These are phyloP conservation scores for Epizoanthus illoricatus DNA, from an alignment of 92 coral and sea anemone genomes.

Conservation along the genomic window DNA sequence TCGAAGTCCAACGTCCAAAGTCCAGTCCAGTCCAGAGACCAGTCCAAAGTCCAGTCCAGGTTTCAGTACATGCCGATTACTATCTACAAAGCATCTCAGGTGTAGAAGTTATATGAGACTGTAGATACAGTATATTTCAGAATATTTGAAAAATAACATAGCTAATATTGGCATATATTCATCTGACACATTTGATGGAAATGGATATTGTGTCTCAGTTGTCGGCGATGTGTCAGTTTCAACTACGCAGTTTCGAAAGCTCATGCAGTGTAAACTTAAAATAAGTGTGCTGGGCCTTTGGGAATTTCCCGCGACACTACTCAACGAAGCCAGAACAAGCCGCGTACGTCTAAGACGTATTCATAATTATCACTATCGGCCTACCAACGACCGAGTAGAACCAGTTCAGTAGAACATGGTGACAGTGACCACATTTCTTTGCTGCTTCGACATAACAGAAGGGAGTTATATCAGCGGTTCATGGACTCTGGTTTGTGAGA, in stretches of 20 bases:
- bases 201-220: background rate
- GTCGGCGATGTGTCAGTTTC: background rate
- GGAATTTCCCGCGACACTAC: background rate
- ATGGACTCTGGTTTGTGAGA: slow-evolving; percentile 36
- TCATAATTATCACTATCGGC: background rate
- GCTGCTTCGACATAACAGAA: slow-evolving; percentile 31
- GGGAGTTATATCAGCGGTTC: slow-evolving; percentile 38
- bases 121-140: no score
- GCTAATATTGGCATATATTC: no score
- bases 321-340: background rate
- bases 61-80: no score
- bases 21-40: no score
- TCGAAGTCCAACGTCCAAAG: no score
- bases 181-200: no score
- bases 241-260: slow-evolving; percentile 33
- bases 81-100: no score
- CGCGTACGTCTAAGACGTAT: background rate
- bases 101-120: no score
- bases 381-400: background rate
- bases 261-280: background rate
- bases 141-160: no score
- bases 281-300: background rate
- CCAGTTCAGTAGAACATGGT: background rate
- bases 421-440: slow-evolving; percentile 15
- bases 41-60: no score